Evolutionary conservation across 1,140 invertebrate genomes (phyloP).

Genomic region (Nebria ingens): DNA sequence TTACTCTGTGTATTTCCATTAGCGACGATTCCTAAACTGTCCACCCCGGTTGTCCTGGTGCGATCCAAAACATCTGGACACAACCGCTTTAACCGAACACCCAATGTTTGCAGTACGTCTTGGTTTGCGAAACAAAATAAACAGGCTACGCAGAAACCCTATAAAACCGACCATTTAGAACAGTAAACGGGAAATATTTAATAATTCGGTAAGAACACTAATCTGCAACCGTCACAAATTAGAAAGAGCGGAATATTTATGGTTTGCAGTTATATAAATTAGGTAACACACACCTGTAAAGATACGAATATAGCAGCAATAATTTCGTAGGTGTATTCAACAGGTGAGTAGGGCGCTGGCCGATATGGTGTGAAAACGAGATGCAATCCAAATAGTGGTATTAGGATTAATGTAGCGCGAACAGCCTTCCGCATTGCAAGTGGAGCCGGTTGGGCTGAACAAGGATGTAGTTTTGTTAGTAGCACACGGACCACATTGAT

Average conservation of each 20-base stretch:
- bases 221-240: no score
- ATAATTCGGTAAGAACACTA: no score
- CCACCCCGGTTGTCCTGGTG: constrained; percentile 22
- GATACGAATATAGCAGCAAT: constrained; percentile 67
- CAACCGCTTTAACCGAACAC: constrained; percentile 32
- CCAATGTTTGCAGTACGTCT: constrained; percentile 53
- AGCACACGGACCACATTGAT: constrained; percentile 77
- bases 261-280: not conserved
- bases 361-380: constrained; percentile 72
- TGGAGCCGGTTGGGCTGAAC: constrained; percentile 42
- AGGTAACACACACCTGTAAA: constrained; percentile 58
- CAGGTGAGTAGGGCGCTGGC: constrained; percentile 49
- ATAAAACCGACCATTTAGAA: constrained; percentile 30
- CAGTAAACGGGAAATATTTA: constrained; percentile 1
- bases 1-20: constrained; percentile 24
- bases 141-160: constrained; percentile 76
- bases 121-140: constrained; percentile 88
- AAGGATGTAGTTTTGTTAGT: constrained; percentile 66
- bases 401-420: constrained; percentile 68
- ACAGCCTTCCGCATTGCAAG: constrained; percentile 38
- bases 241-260: no score
- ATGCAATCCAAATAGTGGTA: constrained; percentile 66
- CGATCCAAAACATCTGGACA: constrained; percentile 23
- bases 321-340: constrained; percentile 62
- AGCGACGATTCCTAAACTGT: constrained; percentile 27